Evolutionary conservation across 2,113 vertebrate genomes (phyloP), one percentile per base, ranked within the genome.

Genomic region (Alectura lathami): DNA sequence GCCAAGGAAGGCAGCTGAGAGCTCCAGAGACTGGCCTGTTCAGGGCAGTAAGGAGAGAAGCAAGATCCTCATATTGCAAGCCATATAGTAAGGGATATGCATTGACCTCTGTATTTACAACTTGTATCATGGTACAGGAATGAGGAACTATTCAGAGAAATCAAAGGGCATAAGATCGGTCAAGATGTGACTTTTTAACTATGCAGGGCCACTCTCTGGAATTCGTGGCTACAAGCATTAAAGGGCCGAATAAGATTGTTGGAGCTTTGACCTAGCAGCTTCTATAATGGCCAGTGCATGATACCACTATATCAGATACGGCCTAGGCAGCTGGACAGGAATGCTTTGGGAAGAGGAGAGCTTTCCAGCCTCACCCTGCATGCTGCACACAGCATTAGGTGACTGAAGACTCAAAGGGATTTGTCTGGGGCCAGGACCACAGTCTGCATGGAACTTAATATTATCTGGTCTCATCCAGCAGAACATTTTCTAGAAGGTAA

Each of bases 261-360:
- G 29, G 11, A 3, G 2, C 76, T 85, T 78, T 54, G 82, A 74
- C 9, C 5, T 5, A 51, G 32, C 5, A 2, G 11, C 3, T 74
- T 50, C 11, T 86, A 5, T 22, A 57, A 57, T 2, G 13, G 56
- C 20, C 47, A 50, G 29, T 6, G 12, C 4, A 0, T 8, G 54
- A 43, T 20, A 68, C 11, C 24, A 80, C 30, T 30, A 6, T 1
- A 0, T 78, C 75, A 82, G 22, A 64, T 21, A 10, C 38, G 40
- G 13, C 18, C 42, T 8, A 34, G 8, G 6, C 36, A 79, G 48
- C 29, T 23, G 8, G 18, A 45, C 1, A 6, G 17, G 34, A 64
- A 79, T 0, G 0, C 5, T 27, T 34, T 4, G n/a, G 62, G 27
- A 69, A 80, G 26, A 88, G 9, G 21, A 93, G 15, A 64, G 21